These are phyloP conservation scores for Amblyjoppa fuscipennis DNA, from an alignment of 2,888 invertebrate species.

Conservation along the genomic window DNA sequence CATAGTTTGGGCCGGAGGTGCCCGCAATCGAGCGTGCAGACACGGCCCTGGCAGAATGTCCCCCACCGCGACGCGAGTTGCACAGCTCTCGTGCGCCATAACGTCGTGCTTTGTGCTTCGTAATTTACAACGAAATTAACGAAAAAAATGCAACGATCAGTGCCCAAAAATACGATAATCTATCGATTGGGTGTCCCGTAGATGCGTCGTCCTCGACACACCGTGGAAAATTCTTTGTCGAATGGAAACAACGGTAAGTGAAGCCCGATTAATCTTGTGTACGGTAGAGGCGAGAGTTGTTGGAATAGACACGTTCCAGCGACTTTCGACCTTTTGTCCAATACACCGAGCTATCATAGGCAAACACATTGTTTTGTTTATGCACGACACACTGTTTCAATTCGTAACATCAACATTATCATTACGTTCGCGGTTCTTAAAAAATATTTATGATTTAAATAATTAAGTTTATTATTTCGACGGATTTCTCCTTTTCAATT, in stretches of 20 bases:
- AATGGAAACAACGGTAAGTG: constrained; percentile 76
- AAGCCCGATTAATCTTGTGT: constrained; percentile 65
- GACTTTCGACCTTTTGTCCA: constrained; percentile 77
- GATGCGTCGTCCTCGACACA: not conserved
- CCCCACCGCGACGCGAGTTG: constrained; percentile 68
- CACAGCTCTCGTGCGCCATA: constrained; percentile 76
- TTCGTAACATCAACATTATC: not conserved
- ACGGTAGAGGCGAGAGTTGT: constrained; percentile 77
- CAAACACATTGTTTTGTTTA: not conserved
- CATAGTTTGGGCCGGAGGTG: not conserved
- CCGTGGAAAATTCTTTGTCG: not conserved
- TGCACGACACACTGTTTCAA: not conserved
- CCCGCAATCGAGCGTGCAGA: constrained; percentile 11
- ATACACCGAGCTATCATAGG: not conserved
- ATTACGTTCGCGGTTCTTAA: not conserved
- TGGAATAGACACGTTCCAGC: constrained; percentile 70
- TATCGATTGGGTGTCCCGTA: constrained; percentile 4
- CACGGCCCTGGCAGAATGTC: constrained; percentile 71
- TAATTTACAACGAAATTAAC: constrained; percentile 50
- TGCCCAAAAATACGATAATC: constrained; percentile 28
- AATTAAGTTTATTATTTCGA: not conserved
- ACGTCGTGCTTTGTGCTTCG: constrained; percentile 70
- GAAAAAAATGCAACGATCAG: constrained; percentile 35
- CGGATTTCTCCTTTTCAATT: no score
- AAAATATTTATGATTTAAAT: not conserved